Evolutionary conservation across 2,888 invertebrate genomes (phyloP), one percentile per base, ranked within the genome.

Genomic region (Malthinus flaveolus): DNA sequence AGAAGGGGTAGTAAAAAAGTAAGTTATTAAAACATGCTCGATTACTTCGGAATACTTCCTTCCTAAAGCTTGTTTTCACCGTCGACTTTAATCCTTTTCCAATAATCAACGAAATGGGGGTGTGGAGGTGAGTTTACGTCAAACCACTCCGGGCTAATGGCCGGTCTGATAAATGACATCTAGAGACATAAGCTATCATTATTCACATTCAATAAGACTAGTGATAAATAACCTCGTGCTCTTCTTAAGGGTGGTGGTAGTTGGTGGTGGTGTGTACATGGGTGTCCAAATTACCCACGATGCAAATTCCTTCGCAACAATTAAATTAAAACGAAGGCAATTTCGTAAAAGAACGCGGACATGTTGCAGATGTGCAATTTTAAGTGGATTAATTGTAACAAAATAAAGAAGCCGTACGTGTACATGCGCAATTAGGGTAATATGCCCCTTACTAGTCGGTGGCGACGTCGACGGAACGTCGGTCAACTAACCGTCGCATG

Each of bases 351-450:
- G 66, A 64, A 64, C 62, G 60, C 45, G 61, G 67, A 61, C 59
- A 63, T 67, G 68, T 66, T 67, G 65, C 68, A 70, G 68, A 66
- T 69, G 70, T 65, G 67, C 67, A 68, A 68, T 70, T 66, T 67
- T 66, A 67, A 68, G 66, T 62, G 65, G 67, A 68, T 62, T 62
- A 62, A 59, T 58, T 46, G 56, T 53, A 59, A 59, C 51, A 59
- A 62, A 62, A 57, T 54, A 57, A 53, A 59, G 48, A 66, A 64
- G 47, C 51, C 59, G 58, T 56, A 60, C 66, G 59, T 62, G 69
- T 67, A 66, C 68, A 69, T 69, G 68, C 68, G 68, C 69, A 66
- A 68, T 69, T 68, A 69, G 65, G 55, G 44, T 66, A 66, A 69
- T 65, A 62, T 42, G 57, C 60, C 59, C 37, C 56, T 23, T 23